These are phyloP conservation scores for Haemorhous mexicanus DNA, from an alignment of 2,113 vertebrate species.

Conservation along the genomic window DNA sequence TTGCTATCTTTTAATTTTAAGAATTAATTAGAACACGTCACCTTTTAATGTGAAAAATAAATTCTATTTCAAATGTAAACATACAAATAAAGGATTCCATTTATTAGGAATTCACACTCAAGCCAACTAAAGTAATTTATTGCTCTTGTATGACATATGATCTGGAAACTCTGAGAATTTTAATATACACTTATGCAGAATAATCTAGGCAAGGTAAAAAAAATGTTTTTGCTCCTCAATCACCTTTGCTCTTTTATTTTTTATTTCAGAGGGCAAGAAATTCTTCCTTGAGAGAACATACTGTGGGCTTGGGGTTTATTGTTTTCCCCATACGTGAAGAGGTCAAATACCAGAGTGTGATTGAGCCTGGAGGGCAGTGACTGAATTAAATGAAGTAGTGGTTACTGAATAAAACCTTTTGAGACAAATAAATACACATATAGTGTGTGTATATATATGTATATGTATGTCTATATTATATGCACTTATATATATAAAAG, in stretches of 20 bases:
- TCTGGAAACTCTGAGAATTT: not conserved
- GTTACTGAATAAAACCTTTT: not conserved
- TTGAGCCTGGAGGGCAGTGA: not conserved
- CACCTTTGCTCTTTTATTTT: not conserved
- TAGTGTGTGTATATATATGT: too few relatives aligned
- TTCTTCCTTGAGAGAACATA: not conserved
- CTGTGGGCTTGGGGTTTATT: not conserved
- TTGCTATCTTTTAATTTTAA: not conserved
- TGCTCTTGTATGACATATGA: not conserved
- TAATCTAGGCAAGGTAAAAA: not conserved
- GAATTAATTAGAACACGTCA: not conserved
- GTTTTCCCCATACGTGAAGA: not conserved
- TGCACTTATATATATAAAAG: not conserved
- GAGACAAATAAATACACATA: not conserved
- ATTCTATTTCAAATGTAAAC: not conserved
- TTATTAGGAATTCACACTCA: not conserved
- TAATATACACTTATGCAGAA: not conserved
- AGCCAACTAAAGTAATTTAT: not conserved
- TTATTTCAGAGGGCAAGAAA: not conserved
- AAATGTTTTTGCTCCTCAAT: not conserved
- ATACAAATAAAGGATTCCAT: not conserved
- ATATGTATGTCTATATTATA: not conserved
- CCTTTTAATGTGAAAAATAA: not conserved
- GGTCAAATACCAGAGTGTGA: not conserved
- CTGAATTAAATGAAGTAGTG: not conserved